These are phyloP conservation scores for Clivina fossor DNA, from an alignment of 2,888 invertebrate genomes.

Conservation along the genomic window DNA sequence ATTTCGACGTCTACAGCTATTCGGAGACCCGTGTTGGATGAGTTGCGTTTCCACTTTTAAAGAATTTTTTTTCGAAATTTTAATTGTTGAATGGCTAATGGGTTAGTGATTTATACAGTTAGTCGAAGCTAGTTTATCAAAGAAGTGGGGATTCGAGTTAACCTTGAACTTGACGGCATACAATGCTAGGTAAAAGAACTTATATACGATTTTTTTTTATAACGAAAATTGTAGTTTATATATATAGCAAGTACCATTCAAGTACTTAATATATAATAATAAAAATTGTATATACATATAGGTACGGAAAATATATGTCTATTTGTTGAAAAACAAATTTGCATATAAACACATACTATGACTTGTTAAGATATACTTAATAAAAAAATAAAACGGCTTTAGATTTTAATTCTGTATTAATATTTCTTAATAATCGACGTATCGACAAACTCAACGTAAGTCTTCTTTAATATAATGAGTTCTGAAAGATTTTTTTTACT, in stretches of 20 bases:
- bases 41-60: background rate
- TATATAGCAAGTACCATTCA: background rate
- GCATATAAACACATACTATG: background rate
- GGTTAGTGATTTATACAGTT: background rate
- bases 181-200: background rate
- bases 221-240: background rate
- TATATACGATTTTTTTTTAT: background rate
- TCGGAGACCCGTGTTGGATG: constrained; percentile 24
- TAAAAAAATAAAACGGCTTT: no score
- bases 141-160: background rate
- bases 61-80: background rate
- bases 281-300: no score
- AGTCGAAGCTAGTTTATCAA: background rate
- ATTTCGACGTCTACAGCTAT: constrained; percentile 46
- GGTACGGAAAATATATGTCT: no score
- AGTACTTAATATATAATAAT: no score
- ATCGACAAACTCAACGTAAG: no score
- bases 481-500: no score
- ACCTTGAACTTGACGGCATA: constrained; percentile 2
- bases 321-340: no score
- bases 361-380: background rate
- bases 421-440: no score
- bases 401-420: no score
- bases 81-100: background rate
- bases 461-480: no score